A percentile compares a stretch with the other conserved stretches of the same genome.
Evolutionary conservation across 2,888 invertebrate genomes (phyloP).

Genomic region (Caenorhabditis sinica): DNA sequence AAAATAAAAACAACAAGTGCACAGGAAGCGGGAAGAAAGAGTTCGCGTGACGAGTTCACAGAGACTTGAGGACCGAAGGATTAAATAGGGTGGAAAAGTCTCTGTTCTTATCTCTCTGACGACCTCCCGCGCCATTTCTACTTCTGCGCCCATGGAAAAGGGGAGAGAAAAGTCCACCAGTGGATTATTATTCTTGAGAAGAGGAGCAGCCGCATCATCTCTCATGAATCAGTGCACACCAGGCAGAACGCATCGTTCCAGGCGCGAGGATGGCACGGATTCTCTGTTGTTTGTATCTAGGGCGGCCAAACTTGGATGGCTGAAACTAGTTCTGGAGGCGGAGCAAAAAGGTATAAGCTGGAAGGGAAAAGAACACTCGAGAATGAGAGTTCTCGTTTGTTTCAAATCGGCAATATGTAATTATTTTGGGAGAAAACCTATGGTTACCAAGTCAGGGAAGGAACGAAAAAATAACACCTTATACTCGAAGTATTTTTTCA

Average conservation of each 20-base stretch:
- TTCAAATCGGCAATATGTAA: background rate
- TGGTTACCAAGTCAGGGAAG: background rate
- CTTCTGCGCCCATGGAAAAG: background rate
- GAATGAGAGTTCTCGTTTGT: background rate
- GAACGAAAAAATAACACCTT: constrained; percentile 1
- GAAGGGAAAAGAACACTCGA: constrained; percentile 2
- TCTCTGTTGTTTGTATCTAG: constrained; percentile 3
- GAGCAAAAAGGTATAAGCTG: background rate
- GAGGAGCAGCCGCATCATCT: constrained; percentile 7
- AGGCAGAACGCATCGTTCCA: constrained; percentile 9
- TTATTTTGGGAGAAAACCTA: background rate
- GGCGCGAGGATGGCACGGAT: constrained; percentile 18
- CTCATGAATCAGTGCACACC: constrained; percentile 15
- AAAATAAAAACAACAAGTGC: constrained; percentile 44
- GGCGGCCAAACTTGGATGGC: constrained; percentile 10
- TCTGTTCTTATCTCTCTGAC: constrained; percentile 56
- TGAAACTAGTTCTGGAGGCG: constrained; percentile 1
- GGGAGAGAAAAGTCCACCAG: constrained; percentile 12
- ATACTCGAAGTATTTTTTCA: background rate
- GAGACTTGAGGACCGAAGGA: constrained; percentile 54
- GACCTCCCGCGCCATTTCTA: constrained; percentile 18
- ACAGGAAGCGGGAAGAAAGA: constrained; percentile 23
- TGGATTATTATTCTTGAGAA: constrained; percentile 36
- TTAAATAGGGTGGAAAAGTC: constrained; percentile 64
- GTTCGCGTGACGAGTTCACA: constrained; percentile 56